Base-by-base conservation (phyloP, 2,888 invertebrate genomes). In the Unio pictorum region DNA sequence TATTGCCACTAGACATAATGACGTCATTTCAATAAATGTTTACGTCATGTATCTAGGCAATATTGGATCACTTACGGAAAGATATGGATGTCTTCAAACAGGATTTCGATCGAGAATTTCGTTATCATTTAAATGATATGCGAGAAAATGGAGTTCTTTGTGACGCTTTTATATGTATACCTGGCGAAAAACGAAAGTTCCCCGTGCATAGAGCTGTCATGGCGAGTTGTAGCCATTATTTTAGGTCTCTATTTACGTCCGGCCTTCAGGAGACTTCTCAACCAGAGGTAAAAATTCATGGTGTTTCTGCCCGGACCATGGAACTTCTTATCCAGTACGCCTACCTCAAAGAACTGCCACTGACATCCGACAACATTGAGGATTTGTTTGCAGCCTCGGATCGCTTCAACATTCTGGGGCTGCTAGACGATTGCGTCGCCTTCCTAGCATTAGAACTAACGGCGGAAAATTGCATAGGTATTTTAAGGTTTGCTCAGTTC, bases 231-330 rank as follows among this genome's bases (percentile, higher is more conserved):
- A 96, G 96, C 88, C 93, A 94, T 61, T 97, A 96, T 91, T 97
- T 97, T 91, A 94, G 95, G 89, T 94, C 95, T 64, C 91, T 95
- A 28, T 96, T 96, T 89, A 95, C 95, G 68, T 95, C 95, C 88
- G 93, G 93, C 20, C 90, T 94, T 76, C 93, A 93, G 81, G 94
- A 84, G 70, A 75, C 80, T 3, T 64, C 73, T 20, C 70, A 80
- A 64, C 70, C 72, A 59, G 79, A 77, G 45, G 76, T 85, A 4
- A 69, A 71, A 55, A 81, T 85, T 34, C 78, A 81, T 2, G 84
- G 81, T 20, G 77, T 85, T 11, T 72, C 77, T n/a, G 64, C 71
- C 3, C 75, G 71, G 26, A 76, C 71, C 11, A 81, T 85, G 81
- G 78, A 81, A 64, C 63, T 74, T 26, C 72, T 85, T 7, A 76